These are phyloP conservation scores for Rousettus madagascariensis DNA, from an alignment of 2,797 vertebrate genomes.

Conservation along the genomic window DNA sequence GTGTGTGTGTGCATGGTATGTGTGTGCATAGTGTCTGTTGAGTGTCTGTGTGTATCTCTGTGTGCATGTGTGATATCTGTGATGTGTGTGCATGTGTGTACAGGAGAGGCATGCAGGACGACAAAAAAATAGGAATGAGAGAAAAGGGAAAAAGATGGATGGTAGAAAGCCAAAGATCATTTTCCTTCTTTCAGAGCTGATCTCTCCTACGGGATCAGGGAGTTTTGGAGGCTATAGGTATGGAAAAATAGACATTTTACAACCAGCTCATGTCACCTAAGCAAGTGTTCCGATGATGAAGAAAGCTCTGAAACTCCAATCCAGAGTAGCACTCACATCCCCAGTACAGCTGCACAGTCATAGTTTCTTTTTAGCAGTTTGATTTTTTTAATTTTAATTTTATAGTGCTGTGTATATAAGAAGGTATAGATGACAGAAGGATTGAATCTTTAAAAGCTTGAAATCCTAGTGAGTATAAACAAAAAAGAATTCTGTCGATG, in stretches of 20 bases:
- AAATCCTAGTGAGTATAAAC: neutral
- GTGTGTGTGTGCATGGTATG: neutral
- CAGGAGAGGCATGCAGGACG: neutral
- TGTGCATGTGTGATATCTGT: neutral
- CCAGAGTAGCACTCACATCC: neutral
- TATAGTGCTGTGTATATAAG: neutral
- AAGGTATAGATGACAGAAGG: neutral
- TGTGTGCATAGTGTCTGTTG: neutral
- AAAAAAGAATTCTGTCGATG: slow-evolving; percentile 18
- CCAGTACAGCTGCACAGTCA: neutral
- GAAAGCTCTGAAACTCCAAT: neutral
- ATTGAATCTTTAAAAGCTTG: neutral
- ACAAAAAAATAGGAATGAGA: neutral
- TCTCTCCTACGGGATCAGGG: neutral
- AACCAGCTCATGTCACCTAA: neutral
- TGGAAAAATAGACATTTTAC: neutral
- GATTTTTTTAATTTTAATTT: slow-evolving; percentile 21
- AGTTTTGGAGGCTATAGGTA: neutral
- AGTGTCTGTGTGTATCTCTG: neutral
- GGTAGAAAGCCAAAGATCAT: neutral
- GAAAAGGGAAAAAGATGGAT: neutral
- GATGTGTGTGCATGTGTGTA: neutral
- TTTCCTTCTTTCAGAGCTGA: neutral
- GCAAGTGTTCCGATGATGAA: neutral
- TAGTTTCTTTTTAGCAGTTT: neutral